These are phyloP conservation scores for Parnassius smintheus DNA, from an alignment of 2,888 invertebrate genomes.

Conservation along the genomic window DNA sequence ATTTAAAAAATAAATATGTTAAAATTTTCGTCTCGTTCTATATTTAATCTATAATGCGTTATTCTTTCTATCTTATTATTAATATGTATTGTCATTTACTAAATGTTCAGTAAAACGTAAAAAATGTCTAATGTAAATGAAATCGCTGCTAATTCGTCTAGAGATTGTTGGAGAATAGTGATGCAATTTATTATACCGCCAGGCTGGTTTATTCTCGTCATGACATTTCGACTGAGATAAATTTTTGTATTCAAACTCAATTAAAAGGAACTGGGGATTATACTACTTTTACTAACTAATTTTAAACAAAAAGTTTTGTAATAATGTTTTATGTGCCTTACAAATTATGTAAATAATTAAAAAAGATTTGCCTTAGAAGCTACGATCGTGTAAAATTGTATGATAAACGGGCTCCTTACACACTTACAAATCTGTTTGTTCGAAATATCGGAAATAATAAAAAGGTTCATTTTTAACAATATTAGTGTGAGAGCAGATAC, in stretches of 20 bases:
- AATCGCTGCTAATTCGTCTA: slow-evolving; percentile 56
- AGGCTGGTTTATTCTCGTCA: slow-evolving; percentile 49
- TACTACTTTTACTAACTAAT: background rate
- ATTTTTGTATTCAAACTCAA: slow-evolving; percentile 61
- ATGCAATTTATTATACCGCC: slow-evolving; percentile 54
- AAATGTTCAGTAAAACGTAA: slow-evolving; percentile 42
- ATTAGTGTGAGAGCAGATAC: no score
- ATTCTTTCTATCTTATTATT: slow-evolving; percentile 13
- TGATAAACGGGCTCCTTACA: no score
- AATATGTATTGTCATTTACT: slow-evolving; percentile 49
- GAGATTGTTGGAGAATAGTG: slow-evolving; percentile 35
- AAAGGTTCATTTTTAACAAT: no score
- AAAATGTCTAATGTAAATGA: slow-evolving; percentile 46
- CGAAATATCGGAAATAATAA: no score
- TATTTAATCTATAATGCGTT: background rate
- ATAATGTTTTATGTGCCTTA: background rate
- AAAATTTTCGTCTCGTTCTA: no score
- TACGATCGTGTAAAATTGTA: no score
- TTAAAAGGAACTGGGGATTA: background rate
- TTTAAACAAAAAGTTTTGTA: background rate
- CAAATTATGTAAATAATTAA: background rate
- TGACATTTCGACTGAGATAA: slow-evolving; percentile 57
- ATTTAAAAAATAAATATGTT: no score
- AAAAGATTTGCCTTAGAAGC: no score
- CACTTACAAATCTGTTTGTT: no score